Base-by-base conservation (phyloP, 2,797 vertebrate genomes). In the Hybognathus amarus region DNA sequence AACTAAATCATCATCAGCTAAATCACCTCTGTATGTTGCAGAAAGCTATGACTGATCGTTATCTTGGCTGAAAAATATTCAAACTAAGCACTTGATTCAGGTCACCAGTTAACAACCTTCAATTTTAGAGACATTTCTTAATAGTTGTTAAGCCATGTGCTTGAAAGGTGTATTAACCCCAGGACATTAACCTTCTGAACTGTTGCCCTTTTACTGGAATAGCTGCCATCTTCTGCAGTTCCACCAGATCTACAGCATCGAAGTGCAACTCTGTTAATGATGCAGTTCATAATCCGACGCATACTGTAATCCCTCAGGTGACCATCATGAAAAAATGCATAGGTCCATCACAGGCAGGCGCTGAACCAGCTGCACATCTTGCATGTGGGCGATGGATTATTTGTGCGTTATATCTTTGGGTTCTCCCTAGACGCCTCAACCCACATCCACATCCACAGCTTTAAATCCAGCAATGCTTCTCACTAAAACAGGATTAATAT, bases 401-500 rank as follows among this genome's bases (percentile, higher is more conserved):
- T 9, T 85, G 56, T 2, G 20, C 59, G 66, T 80, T 78, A n/a
- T 70, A 66, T 79, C 70, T 77, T 81, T 84, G 54, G 77, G 68
- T 83, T 83, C 50, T 61, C 63, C 76, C 71, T 56, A 47, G 54
- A 77, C 18, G 17, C 13, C 75, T 47, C 45, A 54, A 67, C 86
- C 70, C 73, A 77, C 66, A 82, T 10, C 71, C n/a, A n/a, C n/a
- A n/a, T 80, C 86, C 80, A 68, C 67, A 81, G 84, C 73, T 85
- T 89, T 89, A 90, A 90, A 91, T 86, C 85, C 87, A 66, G 88
- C 82, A 83, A 80, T 56, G 61, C 83, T 87, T 52, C 71, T 90
- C 87, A 90, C 68, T 83, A 90, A 91, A 91, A 90, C 87, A 86
- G 90, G 89, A 94, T 93, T 88, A 91, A 93, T 92, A 92, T 93